Evolutionary conservation across 2,888 invertebrate genomes (phyloP).

Genomic region (Polydrusus pterygomalis): DNA sequence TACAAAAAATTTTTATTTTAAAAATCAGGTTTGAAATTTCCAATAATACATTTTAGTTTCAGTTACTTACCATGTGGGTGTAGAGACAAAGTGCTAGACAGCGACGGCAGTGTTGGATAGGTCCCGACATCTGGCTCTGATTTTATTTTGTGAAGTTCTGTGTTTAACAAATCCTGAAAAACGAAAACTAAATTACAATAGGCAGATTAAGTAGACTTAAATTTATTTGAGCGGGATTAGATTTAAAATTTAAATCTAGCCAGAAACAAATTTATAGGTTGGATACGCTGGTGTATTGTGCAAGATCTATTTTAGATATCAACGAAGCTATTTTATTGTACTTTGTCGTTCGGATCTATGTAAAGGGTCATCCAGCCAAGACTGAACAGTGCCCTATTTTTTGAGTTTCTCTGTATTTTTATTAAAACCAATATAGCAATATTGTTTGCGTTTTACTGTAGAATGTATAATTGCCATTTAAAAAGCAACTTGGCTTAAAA

Average conservation of each 20-base stretch:
- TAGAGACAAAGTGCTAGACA: constrained; percentile 63
- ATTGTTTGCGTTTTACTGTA: too few relatives aligned
- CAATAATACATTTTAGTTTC: constrained; percentile 17
- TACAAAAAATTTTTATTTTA: too few relatives aligned
- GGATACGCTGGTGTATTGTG: neutral
- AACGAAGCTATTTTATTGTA: too few relatives aligned
- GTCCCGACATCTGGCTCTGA: constrained; percentile 66
- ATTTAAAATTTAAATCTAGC: constrained; percentile 1
- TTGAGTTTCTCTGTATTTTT: too few relatives aligned
- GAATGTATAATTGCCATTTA: too few relatives aligned
- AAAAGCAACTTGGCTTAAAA: too few relatives aligned
- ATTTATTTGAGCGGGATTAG: constrained; percentile 20
- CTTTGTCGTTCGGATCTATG: too few relatives aligned
- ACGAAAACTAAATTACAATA: constrained; percentile 9
- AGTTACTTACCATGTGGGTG: constrained; percentile 65
- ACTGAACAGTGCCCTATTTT: too few relatives aligned
- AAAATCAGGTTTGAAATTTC: too few relatives aligned
- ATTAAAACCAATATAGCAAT: too few relatives aligned
- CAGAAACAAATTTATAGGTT: neutral
- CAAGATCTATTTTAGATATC: too few relatives aligned
- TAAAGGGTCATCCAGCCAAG: too few relatives aligned
- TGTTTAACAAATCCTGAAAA: constrained; percentile 66
- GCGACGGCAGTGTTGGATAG: constrained; percentile 66
- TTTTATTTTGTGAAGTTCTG: constrained; percentile 69
- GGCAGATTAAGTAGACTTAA: constrained; percentile 2